phyloP scores from a whole-genome alignment of 2,888 invertebrate genomes.

The Tridacna gigas region DNA sequence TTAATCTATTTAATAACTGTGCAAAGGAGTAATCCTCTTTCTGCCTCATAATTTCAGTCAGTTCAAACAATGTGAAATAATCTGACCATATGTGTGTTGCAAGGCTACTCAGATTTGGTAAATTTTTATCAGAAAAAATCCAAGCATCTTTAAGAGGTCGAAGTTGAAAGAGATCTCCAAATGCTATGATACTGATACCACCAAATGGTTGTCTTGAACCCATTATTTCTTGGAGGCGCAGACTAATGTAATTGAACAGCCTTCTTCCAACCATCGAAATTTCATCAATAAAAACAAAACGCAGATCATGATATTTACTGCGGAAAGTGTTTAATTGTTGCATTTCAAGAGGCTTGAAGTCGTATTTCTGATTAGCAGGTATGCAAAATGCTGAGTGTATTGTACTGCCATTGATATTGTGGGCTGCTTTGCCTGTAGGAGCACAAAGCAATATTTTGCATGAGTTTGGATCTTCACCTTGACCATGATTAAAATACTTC shows the following conservation, averaged over 20 bases:
- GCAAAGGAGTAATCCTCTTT: slow-evolving; percentile 59
- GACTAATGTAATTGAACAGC: slow-evolving; percentile 59
- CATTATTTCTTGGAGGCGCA: slow-evolving; percentile 55
- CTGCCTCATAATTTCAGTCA: slow-evolving; percentile 60
- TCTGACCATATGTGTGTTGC: slow-evolving; percentile 11
- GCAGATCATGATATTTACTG: slow-evolving; percentile 34
- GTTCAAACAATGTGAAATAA: slow-evolving; percentile 12
- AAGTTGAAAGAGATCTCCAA: slow-evolving; percentile 39
- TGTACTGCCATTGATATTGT: slow-evolving; percentile 45
- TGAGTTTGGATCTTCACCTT: slow-evolving; percentile 30
- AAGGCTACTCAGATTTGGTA: background rate
- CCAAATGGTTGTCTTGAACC: slow-evolving; percentile 58
- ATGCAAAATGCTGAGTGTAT: slow-evolving; percentile 49
- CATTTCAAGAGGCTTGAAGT: slow-evolving; percentile 51
- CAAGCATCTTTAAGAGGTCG: slow-evolving; percentile 18
- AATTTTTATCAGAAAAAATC: slow-evolving; percentile 5
- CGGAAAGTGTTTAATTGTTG: slow-evolving; percentile 30
- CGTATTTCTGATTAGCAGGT: slow-evolving; percentile 39
- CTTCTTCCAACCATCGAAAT: slow-evolving; percentile 63
- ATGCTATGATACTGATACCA: slow-evolving; percentile 50
- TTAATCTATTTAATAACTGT: slow-evolving; percentile 52
- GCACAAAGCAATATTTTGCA: slow-evolving; percentile 44
- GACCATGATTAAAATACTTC: background rate
- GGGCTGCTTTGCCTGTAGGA: too few relatives aligned
- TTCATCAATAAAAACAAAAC: slow-evolving; percentile 59